Evolutionary conservation across 2,797 vertebrate species (phyloP).

Genomic region (Macropodus opercularis): DNA sequence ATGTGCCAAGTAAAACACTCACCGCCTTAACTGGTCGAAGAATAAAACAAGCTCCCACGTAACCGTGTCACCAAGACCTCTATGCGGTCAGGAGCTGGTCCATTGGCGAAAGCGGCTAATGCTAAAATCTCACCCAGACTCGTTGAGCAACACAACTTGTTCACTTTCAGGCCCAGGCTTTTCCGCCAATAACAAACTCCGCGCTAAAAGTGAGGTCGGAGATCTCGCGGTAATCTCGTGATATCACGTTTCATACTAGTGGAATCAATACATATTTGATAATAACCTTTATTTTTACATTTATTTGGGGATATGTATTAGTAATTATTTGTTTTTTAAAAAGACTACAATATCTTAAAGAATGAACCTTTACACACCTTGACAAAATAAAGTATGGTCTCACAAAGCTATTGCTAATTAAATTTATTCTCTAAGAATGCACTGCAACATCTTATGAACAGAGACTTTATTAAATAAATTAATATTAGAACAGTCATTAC

Average conservation of each 20-base stretch:
- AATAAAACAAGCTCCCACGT: neutral
- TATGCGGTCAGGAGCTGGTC: neutral
- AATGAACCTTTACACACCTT: too few species aligned
- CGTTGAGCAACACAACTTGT: neutral
- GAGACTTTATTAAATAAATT: constrained; percentile 32
- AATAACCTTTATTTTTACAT: too few species aligned
- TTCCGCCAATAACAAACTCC: constrained; percentile 77
- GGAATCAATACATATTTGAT: too few species aligned
- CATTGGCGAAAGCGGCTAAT: rapidly evolving
- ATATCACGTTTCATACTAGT: too few species aligned
- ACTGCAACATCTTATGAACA: constrained; percentile 4
- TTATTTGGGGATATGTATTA: too few species aligned
- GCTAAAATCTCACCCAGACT: rapidly evolving
- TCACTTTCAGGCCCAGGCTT: constrained; percentile 6
- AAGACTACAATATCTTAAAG: too few species aligned
- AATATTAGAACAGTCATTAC: neutral
- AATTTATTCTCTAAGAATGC: neutral
- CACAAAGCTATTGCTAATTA: too few species aligned
- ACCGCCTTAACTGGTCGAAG: constrained; percentile 37
- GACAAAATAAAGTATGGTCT: too few species aligned
- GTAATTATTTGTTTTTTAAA: too few species aligned
- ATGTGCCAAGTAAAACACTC: constrained; percentile 28
- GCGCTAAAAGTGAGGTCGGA: constrained; percentile 77
- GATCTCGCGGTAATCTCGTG: constrained; percentile 56
- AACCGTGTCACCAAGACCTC: neutral